These are phyloP conservation scores for Oryzias sinensis DNA, from an alignment of 2,797 vertebrate species.

Conservation along the genomic window DNA sequence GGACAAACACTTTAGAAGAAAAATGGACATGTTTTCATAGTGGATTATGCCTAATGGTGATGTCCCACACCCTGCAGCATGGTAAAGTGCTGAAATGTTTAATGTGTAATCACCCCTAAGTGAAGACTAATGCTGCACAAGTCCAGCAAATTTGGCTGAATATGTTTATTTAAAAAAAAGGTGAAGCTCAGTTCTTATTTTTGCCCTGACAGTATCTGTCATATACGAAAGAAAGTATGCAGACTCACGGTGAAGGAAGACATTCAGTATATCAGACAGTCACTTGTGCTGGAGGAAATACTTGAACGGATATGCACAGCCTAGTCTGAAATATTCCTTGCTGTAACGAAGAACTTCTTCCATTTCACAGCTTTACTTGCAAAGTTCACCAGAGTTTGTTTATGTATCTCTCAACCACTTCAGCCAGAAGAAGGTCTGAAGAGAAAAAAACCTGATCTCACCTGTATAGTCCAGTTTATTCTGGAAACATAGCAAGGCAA, in stretches of 20 bases:
- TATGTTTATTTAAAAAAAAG: slow-evolving; percentile 3
- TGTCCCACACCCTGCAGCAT: slow-evolving; percentile 51
- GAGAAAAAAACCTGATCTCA: no score
- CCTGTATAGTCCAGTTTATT: no score
- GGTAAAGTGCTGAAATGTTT: slow-evolving; percentile 53
- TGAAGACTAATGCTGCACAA: slow-evolving; percentile 44
- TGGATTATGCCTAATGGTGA: slow-evolving; percentile 82
- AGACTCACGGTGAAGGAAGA: background rate
- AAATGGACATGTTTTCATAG: slow-evolving; percentile 76
- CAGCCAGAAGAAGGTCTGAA: no score
- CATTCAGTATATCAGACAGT: background rate
- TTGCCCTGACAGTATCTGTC: background rate
- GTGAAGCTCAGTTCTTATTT: slow-evolving; percentile 3
- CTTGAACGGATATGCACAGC: background rate
- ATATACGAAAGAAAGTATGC: background rate
- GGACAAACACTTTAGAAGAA: slow-evolving; percentile 81
- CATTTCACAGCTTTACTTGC: slow-evolving; percentile 14
- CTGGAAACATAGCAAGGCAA: no score
- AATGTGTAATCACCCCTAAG: slow-evolving; percentile 72
- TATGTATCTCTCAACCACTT: no score
- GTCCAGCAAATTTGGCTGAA: slow-evolving; percentile 6
- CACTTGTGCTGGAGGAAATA: background rate
- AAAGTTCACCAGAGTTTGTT: no score
- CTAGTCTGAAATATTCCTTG: background rate
- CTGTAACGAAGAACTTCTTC: background rate